Conservation (phyloP, 2,888 invertebrate genomes). For the Hecatera dysodea region DNA sequence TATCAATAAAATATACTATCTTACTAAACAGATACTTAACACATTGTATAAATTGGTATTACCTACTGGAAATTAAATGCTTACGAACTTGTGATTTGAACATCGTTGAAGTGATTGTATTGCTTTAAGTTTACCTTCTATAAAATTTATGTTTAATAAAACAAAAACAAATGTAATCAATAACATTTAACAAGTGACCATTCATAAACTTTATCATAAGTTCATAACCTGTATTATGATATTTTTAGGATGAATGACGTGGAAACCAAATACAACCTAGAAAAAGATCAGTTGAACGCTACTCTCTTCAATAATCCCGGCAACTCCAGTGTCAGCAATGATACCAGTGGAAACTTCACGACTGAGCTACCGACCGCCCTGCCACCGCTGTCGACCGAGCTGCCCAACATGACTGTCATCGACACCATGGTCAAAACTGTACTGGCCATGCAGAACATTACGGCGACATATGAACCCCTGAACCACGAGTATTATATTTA, state of each 20-base stretch:
- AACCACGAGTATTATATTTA: conserved; percentile 86
- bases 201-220: not conserved
- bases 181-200: not conserved
- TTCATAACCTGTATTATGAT: conserved; percentile 4
- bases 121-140: too few relatives aligned
- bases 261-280: conserved; percentile 68
- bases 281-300: conserved; percentile 32
- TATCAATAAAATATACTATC: too few relatives aligned
- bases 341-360: conserved; percentile 48
- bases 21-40: too few relatives aligned
- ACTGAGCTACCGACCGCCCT: conserved; percentile 55
- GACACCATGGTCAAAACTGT: conserved; percentile 78
- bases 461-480: conserved; percentile 64
- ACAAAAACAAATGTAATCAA: too few relatives aligned
- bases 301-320: conserved; percentile 18
- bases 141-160: too few relatives aligned
- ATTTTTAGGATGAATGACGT: conserved; percentile 86
- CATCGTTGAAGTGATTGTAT: too few relatives aligned
- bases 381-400: conserved; percentile 26
- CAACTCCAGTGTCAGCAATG: conserved; percentile 38
- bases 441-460: conserved; percentile 75
- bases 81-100: too few relatives aligned
- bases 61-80: too few relatives aligned
- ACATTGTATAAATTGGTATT: too few relatives aligned
- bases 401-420: conserved; percentile 75